Conservation (phyloP, 1,140 invertebrate species). For the Drosophila santomea region DNA sequence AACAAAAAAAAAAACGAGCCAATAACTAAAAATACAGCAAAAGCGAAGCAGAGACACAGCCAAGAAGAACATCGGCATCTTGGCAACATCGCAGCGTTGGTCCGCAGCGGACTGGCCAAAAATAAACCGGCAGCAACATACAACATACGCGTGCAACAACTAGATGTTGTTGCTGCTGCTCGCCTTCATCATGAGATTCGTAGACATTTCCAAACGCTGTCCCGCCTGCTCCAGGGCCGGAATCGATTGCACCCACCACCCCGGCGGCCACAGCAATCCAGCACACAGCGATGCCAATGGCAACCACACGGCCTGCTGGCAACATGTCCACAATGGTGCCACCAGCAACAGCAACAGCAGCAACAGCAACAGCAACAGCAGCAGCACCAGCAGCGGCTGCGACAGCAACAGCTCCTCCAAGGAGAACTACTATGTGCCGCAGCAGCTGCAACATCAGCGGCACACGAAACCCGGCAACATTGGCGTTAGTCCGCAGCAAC, state of each 20-base stretch:
- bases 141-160: constrained; percentile 69
- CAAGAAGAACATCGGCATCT: constrained; percentile 24
- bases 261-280: constrained; percentile 38
- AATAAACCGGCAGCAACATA: constrained; percentile 72
- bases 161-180: constrained; percentile 84
- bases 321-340: constrained; percentile 44
- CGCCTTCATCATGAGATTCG: constrained; percentile 82
- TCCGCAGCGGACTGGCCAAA: constrained; percentile 59
- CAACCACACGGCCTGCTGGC: constrained; percentile 61
- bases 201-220: constrained; percentile 84
- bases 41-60: constrained; percentile 22
- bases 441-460: constrained; percentile 50
- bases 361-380: constrained; percentile 54
- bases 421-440: constrained; percentile 69
- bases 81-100: constrained; percentile 75
- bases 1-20: constrained; percentile 45
- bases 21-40: constrained; percentile 52
- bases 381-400: constrained; percentile 76
- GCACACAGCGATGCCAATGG: constrained; percentile 56
- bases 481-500: constrained; percentile 68
- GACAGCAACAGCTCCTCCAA: constrained; percentile 78
- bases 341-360: no score
- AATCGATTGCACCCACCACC: constrained; percentile 43
- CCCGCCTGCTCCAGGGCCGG: constrained; percentile 56
- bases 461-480: constrained; percentile 39